phyloP scores from a whole-genome alignment of 2,113 vertebrate species.

The Apodemus speciosus region DNA sequence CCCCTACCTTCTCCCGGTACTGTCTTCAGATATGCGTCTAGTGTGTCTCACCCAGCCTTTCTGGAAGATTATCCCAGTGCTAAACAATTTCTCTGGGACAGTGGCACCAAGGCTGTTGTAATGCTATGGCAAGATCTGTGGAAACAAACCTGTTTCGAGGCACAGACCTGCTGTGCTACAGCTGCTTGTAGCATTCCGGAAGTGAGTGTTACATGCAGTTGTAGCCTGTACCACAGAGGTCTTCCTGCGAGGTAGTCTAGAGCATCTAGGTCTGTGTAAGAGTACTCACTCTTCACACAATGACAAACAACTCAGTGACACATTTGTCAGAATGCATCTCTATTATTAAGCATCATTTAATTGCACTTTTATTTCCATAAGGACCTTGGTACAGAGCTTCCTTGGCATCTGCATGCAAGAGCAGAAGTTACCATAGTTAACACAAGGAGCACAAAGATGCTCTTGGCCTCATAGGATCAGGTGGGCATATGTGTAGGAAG shows the following conservation, averaged over 20 bases:
- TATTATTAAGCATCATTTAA: background rate
- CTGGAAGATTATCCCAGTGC: background rate
- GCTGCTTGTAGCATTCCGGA: background rate
- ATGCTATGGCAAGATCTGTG: background rate
- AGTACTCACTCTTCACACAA: background rate
- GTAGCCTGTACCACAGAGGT: background rate
- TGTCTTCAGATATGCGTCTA: background rate
- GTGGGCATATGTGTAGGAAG: background rate
- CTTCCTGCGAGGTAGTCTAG: no score
- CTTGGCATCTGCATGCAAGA: background rate
- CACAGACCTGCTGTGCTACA: background rate
- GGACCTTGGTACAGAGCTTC: background rate
- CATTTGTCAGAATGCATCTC: background rate
- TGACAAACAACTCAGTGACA: background rate
- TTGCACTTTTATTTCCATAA: background rate
- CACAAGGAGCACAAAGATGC: background rate
- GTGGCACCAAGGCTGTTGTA: background rate
- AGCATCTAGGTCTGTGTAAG: background rate
- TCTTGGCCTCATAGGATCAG: background rate
- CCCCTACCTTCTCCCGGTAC: background rate
- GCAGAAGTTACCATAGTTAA: constrained; percentile 23
- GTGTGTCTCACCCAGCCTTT: background rate
- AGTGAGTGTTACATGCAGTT: background rate
- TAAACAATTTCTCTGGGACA: background rate
- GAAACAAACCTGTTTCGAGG: background rate